Evolutionary conservation across 2,888 invertebrate genomes (phyloP), one percentile per base, ranked within the genome.

Genomic region (Tineola bisselliella): DNA sequence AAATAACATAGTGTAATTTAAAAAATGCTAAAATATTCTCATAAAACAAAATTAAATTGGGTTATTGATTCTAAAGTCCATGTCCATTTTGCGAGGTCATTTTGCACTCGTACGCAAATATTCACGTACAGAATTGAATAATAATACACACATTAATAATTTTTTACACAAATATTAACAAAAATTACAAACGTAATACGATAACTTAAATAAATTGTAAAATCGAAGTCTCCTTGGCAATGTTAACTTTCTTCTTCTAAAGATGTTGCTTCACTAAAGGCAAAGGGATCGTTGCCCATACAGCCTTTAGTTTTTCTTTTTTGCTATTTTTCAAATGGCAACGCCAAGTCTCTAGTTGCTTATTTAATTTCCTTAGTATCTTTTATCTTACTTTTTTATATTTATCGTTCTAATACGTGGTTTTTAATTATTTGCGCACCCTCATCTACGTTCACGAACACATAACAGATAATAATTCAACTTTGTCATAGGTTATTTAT

Each of bases 21-120:
- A 17, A 17, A 58, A 33, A 58, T 6, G n/a, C 10, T 5, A 25
- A 54, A 54, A 25, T 54, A 54, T 5, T 1, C 25, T 15, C 15
- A 6, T n/a, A 62, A 63, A 64, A 62, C 62, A 64, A 61, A 63
- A 44, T 30, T 61, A 67, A 79, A 76, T 69, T 76, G 75, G 74
- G 78, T 77, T 83, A 84, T 86, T 73, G 84, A 84, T 84, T 84
- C 79, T 76, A 79, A 78, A 78, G 79, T 80, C 77, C 79, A 79
- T 71, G 66, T 8, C 4, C 25, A 33, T 17, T 33, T 58, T 12
- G 4, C 1, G 31, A 58, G 31, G 58, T 58, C 58, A 58, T 54
- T 12, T 18, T 48, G 3, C 10, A 15, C 48, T 17, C 48, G 17
- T 8, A 48, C 48, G n/a, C 15, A 2, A n/a, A 3, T 17, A 48